These are phyloP conservation scores for Gallirallus australis DNA, from an alignment of 2,797 vertebrate species.

Conservation along the genomic window DNA sequence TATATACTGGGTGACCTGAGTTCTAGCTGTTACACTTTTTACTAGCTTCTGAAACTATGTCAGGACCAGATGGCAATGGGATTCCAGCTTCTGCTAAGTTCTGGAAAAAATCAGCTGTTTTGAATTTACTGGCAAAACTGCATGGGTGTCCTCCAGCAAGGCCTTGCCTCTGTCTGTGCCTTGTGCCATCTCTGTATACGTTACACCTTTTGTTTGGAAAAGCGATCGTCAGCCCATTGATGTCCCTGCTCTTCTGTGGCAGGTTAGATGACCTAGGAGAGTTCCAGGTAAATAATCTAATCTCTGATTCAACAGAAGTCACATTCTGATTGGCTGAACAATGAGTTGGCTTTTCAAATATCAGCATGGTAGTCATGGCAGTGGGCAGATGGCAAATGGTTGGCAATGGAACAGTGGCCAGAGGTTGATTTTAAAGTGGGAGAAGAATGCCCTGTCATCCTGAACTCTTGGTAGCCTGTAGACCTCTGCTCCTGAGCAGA, in stretches of 20 bases:
- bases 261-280: neutral
- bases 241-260: neutral
- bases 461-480: neutral
- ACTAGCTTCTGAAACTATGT: neutral
- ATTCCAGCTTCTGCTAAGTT: neutral
- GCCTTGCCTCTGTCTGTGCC: neutral
- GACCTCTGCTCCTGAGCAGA: neutral
- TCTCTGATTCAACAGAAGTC: neutral
- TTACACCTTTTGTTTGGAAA: neutral
- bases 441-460: neutral
- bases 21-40: neutral
- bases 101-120: neutral
- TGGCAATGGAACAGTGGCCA: neutral
- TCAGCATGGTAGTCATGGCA: neutral
- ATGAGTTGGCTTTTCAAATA: neutral
- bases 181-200: neutral
- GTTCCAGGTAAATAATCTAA: neutral
- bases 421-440: neutral
- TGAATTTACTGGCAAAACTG: neutral
- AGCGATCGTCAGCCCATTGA: rapidly evolving
- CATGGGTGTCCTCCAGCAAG: rapidly evolving
- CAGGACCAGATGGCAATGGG: neutral
- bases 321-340: neutral
- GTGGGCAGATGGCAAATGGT: neutral
- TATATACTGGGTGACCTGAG: neutral